Evolutionary conservation across 2,113 vertebrate species (phyloP).

Genomic region (Cyphomyrus discorhynchus): DNA sequence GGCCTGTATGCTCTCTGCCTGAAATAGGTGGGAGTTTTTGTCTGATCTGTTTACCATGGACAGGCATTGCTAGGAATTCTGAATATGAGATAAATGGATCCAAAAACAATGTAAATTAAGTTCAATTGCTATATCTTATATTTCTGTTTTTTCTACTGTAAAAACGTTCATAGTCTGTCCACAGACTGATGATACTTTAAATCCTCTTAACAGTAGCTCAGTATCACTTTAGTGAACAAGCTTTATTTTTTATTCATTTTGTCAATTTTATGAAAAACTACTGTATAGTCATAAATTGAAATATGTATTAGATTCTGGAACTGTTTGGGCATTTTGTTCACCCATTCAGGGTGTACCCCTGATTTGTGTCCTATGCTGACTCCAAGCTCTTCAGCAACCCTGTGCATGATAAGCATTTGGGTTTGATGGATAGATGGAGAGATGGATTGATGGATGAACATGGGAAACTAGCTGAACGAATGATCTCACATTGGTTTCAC

Average conservation of each 20-base stretch:
- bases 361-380: not conserved
- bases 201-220: not conserved
- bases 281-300: not conserved
- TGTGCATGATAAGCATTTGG: no score
- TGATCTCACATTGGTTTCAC: slow-evolving; percentile 5
- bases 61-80: not conserved
- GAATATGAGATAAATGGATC: not conserved
- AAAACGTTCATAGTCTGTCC: not conserved
- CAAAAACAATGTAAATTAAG: not conserved
- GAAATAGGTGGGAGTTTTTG: not conserved
- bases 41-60: not conserved
- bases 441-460: no score
- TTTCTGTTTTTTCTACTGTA: not conserved
- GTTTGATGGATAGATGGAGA: no score
- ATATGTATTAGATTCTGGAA: not conserved
- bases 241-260: not conserved
- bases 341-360: not conserved
- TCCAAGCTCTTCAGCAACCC: not conserved
- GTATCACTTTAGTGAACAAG: not conserved
- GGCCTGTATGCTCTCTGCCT: not conserved
- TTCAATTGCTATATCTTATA: not conserved
- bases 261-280: not conserved
- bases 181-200: not conserved
- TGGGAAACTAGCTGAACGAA: not conserved
- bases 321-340: not conserved